Base-by-base conservation (phyloP, 1,140 invertebrate species). In the Drosophila bipectinata region DNA sequence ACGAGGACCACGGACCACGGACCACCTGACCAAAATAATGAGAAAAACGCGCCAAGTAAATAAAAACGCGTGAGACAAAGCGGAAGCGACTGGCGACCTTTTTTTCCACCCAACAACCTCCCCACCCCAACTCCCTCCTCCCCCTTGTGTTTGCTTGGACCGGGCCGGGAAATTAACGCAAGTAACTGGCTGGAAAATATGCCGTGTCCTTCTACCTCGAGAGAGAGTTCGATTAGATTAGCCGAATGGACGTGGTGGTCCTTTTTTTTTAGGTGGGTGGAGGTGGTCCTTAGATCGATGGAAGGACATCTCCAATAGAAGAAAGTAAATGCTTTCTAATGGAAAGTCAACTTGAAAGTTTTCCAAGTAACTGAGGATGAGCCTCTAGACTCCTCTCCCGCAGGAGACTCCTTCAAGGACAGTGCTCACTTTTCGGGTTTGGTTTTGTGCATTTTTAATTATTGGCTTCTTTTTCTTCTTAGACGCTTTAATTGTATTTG, bases 401-500 rank as follows among this genome's bases (percentile, higher is more conserved):
- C 18, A 18, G 18, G 18, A 18, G 26, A 28, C 18, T 53, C 48
- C 45, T 54, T 26, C 32, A 72, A 60, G 32, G 45, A 30, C 55
- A 47, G 74, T 62, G 77, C 58, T 77, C 77, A 77, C 74, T 78
- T 87, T 77, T 18, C 1, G 18, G 15, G 18, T 18, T 18, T 79
- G 74, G 64, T 87, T 83, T 85, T 85, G 82, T 87, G 82, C 82
- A 85, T 85, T 78, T 85, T 85, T 82, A 87, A 85, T 85, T 72
- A 85, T 87, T 85, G 82, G 78, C 81, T 85, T 85, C n/a, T n/a
- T 87, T 85, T 87, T 85, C 82, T 81, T 75, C 82, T 81, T 75
- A 80, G 78, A 87, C 69, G 82, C 74, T 79, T 76, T 85, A 85
- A 85, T 85, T 85, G 83, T 85, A 81, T 85, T 85, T 85, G 82